Base-by-base conservation (phyloP, 2,113 vertebrate genomes). In the Cyphomyrus discorhynchus region DNA sequence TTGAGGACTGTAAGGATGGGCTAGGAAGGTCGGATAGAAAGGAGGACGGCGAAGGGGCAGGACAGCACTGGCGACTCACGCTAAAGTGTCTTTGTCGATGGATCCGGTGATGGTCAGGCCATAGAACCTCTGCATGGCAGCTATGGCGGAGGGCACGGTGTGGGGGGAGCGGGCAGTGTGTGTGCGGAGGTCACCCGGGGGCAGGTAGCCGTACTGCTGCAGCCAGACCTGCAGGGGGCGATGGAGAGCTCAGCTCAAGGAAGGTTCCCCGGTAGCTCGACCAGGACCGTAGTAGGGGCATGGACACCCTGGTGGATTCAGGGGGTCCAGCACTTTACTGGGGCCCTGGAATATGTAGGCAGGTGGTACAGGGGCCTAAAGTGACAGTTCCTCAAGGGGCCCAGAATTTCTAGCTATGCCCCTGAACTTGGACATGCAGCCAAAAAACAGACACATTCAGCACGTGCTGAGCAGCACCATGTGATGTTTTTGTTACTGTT, bases 191-290 rank as follows among this genome's bases (percentile, higher is more conserved):
- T 98, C 97, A 19, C 97, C 97, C 0, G 97, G 97, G n/a, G 97
- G 97, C 87, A 98, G 95, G 95, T 98, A 98, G 10, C 97, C 97
- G 90, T 98, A 98, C 91, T 98, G 97, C 91, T 98, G 97, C 86
- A 98, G 94, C 97, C 97, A 98, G 85, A 94, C 97, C 97, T 98
- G 92, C 24, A 89, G 47, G 0, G 88, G 50, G 13, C 84, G 10
- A 31, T 17, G 1, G 31, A 46, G 45, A 85, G 85, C 82, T 13
- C 45, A 13, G 45, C 24, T 84, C n/a, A 35, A 6, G 74, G 35
- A 42, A 17, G 35, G 62, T 70, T 70, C 62, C 2, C 62, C 62
- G n/a, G n/a, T 3, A 66, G n/a, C n/a, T 66, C 10, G 62, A 31
- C n/a, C 66, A 74, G 31, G 66, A 11, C 3, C 3, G 3, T 31